These are phyloP conservation scores for Monarcha castaneiventris DNA, from an alignment of 2,113 vertebrate species.

Conservation along the genomic window DNA sequence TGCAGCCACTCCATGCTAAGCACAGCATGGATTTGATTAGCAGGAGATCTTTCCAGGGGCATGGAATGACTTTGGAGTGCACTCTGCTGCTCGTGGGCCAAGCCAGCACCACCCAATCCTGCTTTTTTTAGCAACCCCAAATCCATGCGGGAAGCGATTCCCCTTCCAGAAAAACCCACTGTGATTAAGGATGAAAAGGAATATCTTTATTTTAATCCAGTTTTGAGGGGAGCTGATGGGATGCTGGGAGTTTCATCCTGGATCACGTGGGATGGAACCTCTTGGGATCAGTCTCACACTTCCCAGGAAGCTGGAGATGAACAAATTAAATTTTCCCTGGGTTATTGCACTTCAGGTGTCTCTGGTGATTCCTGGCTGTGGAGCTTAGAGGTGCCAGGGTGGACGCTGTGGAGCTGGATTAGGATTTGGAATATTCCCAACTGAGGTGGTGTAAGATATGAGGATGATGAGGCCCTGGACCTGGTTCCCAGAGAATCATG, in stretches of 20 bases:
- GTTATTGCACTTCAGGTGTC: rapidly evolving
- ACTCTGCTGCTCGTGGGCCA: neutral
- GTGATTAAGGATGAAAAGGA: neutral
- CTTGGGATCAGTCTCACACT: neutral
- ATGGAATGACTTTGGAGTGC: neutral
- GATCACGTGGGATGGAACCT: rapidly evolving
- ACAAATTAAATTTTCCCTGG: neutral
- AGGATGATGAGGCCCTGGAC: neutral
- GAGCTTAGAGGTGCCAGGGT: neutral
- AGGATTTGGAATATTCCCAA: neutral
- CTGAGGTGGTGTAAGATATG: neutral
- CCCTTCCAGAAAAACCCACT: neutral
- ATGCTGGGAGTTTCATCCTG: neutral
- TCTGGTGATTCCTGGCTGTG: neutral
- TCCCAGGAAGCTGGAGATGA: neutral
- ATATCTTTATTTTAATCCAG: rapidly evolving
- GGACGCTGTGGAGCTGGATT: neutral
- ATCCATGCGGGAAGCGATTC: neutral
- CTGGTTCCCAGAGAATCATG: neutral
- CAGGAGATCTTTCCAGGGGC: neutral
- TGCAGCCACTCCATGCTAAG: neutral
- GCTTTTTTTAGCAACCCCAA: neutral
- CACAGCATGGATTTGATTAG: neutral
- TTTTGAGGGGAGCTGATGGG: too few relatives aligned
- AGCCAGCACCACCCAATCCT: neutral